A percentile compares a stretch with the other conserved stretches of the same genome.
Evolutionary conservation across 2,888 invertebrate genomes (phyloP).

Genomic region (Linyphia triangularis): DNA sequence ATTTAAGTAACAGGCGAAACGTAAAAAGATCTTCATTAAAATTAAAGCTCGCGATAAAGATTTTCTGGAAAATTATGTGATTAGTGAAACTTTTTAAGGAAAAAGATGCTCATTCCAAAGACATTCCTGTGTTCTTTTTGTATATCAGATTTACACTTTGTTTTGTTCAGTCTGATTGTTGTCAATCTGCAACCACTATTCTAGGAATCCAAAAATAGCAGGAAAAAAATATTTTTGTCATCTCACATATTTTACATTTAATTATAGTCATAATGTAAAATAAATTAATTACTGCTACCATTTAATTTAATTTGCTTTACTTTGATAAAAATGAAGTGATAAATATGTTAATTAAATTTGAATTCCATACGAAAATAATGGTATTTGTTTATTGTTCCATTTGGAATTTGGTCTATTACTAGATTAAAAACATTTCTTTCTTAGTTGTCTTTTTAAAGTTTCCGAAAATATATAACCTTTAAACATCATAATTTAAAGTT

Average conservation of each 20-base stretch:
- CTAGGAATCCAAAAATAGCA: not conserved
- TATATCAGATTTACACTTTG: not conserved
- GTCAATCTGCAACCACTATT: not conserved
- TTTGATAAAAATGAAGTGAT: not conserved
- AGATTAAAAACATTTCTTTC: too few species aligned
- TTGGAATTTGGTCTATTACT: too few species aligned
- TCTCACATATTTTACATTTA: not conserved
- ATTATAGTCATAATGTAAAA: not conserved
- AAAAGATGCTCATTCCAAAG: too few species aligned
- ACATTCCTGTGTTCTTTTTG: not conserved
- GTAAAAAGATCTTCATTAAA: not conserved
- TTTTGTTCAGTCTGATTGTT: not conserved
- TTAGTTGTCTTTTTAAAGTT: too few species aligned
- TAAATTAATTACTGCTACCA: not conserved
- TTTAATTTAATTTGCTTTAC: not conserved
- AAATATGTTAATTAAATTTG: too few species aligned
- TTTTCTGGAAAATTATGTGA: not conserved
- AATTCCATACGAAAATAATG: too few species aligned
- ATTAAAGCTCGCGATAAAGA: not conserved
- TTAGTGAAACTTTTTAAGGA: not conserved
- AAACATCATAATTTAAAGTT: too few species aligned
- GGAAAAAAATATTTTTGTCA: not conserved
- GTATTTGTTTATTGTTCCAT: too few species aligned
- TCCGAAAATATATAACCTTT: too few species aligned
- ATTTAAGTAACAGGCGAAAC: not conserved